Evolutionary conservation across 2,888 invertebrate species (phyloP).

Genomic region (Megastigmus dorsalis): DNA sequence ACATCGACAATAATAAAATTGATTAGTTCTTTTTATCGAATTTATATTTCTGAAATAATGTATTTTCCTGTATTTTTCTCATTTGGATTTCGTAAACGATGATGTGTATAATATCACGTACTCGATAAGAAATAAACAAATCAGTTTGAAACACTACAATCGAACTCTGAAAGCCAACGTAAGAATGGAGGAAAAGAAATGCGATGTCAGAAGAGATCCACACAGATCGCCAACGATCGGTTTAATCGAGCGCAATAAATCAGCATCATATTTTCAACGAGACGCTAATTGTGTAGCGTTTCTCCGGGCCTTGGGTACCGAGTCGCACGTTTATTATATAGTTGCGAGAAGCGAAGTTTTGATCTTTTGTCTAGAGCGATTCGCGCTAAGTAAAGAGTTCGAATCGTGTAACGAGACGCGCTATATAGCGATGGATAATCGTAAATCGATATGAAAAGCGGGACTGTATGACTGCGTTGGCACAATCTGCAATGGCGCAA

Average conservation of each 20-base stretch:
- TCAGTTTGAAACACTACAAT: neutral
- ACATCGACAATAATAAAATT: no score
- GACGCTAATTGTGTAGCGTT: conserved; percentile 42
- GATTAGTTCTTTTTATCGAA: no score
- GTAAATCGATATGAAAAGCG: neutral
- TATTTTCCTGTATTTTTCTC: no score
- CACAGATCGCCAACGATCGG: conserved; percentile 22
- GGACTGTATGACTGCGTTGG: no score
- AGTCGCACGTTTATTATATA: conserved; percentile 44
- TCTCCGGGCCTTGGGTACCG: conserved; percentile 1
- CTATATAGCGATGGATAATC: neutral
- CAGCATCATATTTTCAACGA: conserved; percentile 47
- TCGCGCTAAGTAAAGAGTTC: conserved; percentile 6
- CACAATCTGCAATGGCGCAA: no score
- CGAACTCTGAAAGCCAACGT: neutral
- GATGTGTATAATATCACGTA: neutral
- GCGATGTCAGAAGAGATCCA: neutral
- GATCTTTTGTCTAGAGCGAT: conserved; percentile 8
- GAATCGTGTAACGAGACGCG: no score
- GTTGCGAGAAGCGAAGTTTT: neutral
- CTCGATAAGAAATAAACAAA: conserved; percentile 4
- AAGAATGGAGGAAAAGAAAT: neutral
- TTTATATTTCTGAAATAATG: no score
- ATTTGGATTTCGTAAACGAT: neutral
- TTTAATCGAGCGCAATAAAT: conserved; percentile 50